Evolutionary conservation across 2,797 vertebrate species (phyloP), one percentile per base, ranked within the genome.

Genomic region (Myotis planiceps): DNA sequence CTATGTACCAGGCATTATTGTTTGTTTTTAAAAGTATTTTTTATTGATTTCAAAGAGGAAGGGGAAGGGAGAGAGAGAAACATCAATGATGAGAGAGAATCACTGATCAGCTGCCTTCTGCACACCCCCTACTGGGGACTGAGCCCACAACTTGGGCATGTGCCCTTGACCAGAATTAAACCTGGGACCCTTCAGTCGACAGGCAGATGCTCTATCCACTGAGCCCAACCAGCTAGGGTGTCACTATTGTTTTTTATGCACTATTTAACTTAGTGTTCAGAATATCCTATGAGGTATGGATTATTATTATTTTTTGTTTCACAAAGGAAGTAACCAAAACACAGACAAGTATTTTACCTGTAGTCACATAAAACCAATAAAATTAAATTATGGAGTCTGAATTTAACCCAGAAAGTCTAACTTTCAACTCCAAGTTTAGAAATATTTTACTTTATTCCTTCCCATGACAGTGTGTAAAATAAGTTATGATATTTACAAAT

Each of bases 261-360:
- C 6, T 23, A 60, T 68, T 47, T 90, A 69, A 72, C 14, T 63
- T 65, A 83, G 45, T 32, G n/a, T 87, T 90, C 23, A 25, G 15
- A 90, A 72, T 53, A 88, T 45, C 29, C 21, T 66, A 42, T 34
- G 29, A 81, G n/a, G 7, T 51, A 71, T 66, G 8, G 39, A 87
- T 76, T 65, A 92, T 71, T 86, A 82, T 65, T 81, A 51, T 34
- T 85, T 68, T 92, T 58, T 84, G 45, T 69, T 85, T 80, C 68
- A 69, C 12, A 69, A 71, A 88, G 58, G 3, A 80, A 58, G 15
- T 34, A 78, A 88, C 25, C 53, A 75, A 91, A 71, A 53, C 23
- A 66, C 18, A 47, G 87, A 49, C 19, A 76, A 65, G 4, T 23
- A 60, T 29, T 60, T 60, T 49, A 72, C 21, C 18, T 79, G n/a